These are phyloP conservation scores for Monoplex corrugatus DNA, from an alignment of 2,888 invertebrate species.

Conservation along the genomic window DNA sequence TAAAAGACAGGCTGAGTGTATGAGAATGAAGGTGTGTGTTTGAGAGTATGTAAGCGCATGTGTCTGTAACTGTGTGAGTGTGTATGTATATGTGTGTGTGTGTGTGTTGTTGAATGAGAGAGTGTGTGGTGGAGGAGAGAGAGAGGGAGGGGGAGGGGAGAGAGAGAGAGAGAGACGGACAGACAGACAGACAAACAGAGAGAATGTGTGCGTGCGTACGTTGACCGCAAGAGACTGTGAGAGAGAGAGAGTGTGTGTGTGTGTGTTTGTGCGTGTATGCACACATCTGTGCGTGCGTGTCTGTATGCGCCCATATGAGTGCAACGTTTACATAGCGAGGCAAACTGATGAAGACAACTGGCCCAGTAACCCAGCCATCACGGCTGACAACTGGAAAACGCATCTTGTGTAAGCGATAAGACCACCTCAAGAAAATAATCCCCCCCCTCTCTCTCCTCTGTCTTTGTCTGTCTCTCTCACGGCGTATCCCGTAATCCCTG, in stretches of 20 bases:
- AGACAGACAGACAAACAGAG: background rate
- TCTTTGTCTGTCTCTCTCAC: background rate
- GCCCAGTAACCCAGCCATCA: too few relatives aligned
- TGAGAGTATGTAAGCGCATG: background rate
- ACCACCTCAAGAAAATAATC: too few relatives aligned
- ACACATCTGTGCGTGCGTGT: background rate
- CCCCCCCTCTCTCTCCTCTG: background rate
- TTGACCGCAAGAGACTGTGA: background rate
- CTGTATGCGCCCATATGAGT: background rate
- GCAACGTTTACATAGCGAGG: too few relatives aligned
- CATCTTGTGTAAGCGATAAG: too few relatives aligned
- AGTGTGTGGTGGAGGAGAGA: too few relatives aligned
- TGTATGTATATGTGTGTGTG: background rate
- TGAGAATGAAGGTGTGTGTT: too few relatives aligned
- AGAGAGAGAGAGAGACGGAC: conserved; percentile 32
- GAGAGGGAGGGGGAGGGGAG: background rate
- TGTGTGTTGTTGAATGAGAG: background rate
- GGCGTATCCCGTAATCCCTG: background rate
- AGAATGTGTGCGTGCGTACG: background rate
- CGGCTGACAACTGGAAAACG: too few relatives aligned
- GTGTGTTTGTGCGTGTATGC: background rate
- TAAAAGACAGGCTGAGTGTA: too few relatives aligned
- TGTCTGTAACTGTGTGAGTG: background rate
- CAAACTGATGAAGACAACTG: too few relatives aligned
- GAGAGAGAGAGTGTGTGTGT: background rate